Base-by-base conservation (phyloP, 1,140 invertebrate genomes). In the Euwallacea similis region DNA sequence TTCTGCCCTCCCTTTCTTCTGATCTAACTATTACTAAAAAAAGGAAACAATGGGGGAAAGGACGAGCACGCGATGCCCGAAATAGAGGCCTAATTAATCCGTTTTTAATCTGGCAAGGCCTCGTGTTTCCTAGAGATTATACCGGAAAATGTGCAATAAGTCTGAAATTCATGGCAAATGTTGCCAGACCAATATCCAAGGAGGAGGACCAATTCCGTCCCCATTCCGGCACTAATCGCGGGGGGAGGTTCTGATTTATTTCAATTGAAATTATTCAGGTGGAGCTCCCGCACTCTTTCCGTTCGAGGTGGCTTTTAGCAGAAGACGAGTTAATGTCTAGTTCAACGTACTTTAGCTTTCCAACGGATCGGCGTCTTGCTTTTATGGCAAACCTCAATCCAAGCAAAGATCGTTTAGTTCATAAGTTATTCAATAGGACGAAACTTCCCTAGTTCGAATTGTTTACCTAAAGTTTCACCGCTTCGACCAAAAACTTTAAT, bases 11-110 rank as follows among this genome's bases (percentile, higher is more conserved):
- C 9, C 13, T 50, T 50, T 50, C 46, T 50, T 11, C 9, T 13
- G 13, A 50, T 50, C 13, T 10, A 50, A 50, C 46, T 11, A 50
- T 50, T 11, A 50, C 13, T 10, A 6, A 50, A 50, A 13, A 13
- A 11, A 11, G 46, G 46, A 50, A 50, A 50, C 2, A 50, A 50
- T 13, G 9, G 46, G 46, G 13, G 46, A 50, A 7, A 50, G 9
- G 33, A 41, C 7, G 9, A 2, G 13, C 58, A 60, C 58, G 58
- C 58, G 58, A 60, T 41, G 16, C 41, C 10, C 21, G 9, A 60
- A 33, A 33, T 60, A 60, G 41, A 21, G 58, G 21, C 58, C 58
- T 60, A 60, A 60, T 60, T 60, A 60, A 33, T 42, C 41, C 58
- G 41, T 60, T 60, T 60, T 60, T 60, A 41, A 10, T 21, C 8